These are phyloP conservation scores for Apeltes quadracus DNA, from an alignment of 2,113 vertebrate genomes.

Conservation along the genomic window DNA sequence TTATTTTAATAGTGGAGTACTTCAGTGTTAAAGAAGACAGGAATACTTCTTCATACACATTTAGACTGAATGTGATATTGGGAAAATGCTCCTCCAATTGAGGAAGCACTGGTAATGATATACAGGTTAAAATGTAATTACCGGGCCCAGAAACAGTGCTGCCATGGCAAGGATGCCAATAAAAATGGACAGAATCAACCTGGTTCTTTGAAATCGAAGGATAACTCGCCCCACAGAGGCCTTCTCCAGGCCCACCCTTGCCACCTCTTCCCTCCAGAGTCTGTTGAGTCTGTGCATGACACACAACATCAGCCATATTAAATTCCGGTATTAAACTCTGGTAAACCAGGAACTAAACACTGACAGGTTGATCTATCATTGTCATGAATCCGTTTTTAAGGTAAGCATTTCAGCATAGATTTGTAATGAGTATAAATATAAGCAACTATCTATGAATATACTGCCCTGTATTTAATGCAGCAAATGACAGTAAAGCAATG, in stretches of 20 bases:
- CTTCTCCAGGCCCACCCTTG: slow-evolving; percentile 75
- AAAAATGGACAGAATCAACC: slow-evolving; percentile 62
- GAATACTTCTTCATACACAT: neutral
- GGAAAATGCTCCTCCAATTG: neutral
- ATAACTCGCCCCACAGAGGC: slow-evolving; percentile 75
- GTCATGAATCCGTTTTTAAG: neutral
- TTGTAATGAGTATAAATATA: too few species aligned
- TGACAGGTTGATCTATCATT: neutral
- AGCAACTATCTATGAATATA: neutral
- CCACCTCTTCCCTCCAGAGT: slow-evolving; percentile 82
- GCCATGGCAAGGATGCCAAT: slow-evolving; percentile 63
- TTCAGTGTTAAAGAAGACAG: neutral
- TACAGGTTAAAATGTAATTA: neutral
- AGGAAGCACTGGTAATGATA: neutral
- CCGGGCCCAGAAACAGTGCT: slow-evolving; percentile 71
- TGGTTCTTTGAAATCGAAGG: slow-evolving; percentile 80
- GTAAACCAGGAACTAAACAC: neutral
- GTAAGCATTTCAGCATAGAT: neutral
- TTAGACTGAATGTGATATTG: neutral
- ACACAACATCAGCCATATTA: neutral
- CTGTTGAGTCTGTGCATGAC: slow-evolving; percentile 68
- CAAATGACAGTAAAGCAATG: neutral
- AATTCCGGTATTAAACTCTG: neutral
- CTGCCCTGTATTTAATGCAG: neutral
- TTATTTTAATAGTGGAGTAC: neutral